phyloP scores from a whole-genome alignment of 2,888 invertebrate species.

The Cosmopolites sordidus region DNA sequence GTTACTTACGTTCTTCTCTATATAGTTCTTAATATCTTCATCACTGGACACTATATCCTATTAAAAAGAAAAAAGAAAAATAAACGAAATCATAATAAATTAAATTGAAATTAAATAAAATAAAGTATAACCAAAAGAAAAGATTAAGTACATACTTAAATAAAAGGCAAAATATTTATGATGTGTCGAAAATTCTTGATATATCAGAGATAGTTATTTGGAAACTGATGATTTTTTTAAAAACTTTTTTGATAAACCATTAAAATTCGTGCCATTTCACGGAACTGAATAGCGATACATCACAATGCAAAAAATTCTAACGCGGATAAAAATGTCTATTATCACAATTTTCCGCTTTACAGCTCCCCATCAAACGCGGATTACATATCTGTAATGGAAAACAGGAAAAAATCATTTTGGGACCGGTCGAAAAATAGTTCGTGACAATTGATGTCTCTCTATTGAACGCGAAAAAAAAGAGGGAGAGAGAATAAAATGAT shows the following conservation, averaged over 20 bases:
- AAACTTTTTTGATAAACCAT: too few relatives aligned
- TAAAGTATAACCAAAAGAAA: background rate
- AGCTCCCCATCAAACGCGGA: background rate
- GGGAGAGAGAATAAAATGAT: too few relatives aligned
- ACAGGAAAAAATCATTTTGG: background rate
- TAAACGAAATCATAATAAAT: background rate
- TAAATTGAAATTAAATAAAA: background rate
- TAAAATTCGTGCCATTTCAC: too few relatives aligned
- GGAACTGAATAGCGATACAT: too few relatives aligned
- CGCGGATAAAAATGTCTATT: background rate
- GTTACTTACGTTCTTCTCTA: conserved; percentile 36
- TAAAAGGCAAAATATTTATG: background rate
- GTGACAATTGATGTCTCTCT: background rate
- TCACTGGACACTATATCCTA: conserved; percentile 43
- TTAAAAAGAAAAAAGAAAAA: conserved; percentile 34
- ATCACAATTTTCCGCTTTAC: background rate
- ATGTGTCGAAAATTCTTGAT: too few relatives aligned
- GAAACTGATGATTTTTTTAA: too few relatives aligned
- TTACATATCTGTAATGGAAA: background rate
- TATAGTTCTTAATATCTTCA: conserved; percentile 38
- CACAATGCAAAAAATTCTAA: too few relatives aligned
- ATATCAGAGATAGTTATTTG: too few relatives aligned
- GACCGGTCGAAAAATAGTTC: background rate
- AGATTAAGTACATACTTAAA: background rate
- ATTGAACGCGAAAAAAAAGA: background rate